Evolutionary conservation across 2,113 vertebrate species (phyloP).

Genomic region (Abramis brama): DNA sequence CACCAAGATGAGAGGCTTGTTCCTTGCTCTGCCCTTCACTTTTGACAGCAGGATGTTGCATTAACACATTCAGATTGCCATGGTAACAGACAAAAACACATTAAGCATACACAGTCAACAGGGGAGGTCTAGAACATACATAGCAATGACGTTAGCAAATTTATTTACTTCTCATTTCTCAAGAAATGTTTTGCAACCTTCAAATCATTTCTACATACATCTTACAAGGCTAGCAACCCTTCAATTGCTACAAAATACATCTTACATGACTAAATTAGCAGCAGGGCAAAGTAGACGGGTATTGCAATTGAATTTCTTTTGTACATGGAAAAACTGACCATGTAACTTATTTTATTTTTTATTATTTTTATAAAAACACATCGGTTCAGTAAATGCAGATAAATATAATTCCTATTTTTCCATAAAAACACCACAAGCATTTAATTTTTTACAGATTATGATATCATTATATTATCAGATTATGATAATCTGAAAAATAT

Average conservation of each 20-base stretch:
- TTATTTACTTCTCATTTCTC: background rate
- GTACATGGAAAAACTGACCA: background rate
- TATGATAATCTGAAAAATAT: background rate
- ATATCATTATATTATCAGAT: too few relatives aligned
- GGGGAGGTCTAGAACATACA: background rate
- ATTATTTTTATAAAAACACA: background rate
- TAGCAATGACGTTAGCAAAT: background rate
- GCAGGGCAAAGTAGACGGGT: background rate
- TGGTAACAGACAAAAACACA: background rate
- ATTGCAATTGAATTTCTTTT: background rate
- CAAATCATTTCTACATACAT: background rate
- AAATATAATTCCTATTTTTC: background rate
- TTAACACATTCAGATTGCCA: background rate
- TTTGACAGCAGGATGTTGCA: background rate
- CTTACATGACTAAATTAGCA: background rate
- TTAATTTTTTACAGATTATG: background rate
- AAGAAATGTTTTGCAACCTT: background rate
- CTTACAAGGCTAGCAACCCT: too few relatives aligned
- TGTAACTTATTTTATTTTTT: background rate
- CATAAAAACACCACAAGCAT: background rate
- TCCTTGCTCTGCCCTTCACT: background rate
- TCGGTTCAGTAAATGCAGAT: background rate
- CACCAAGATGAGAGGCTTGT: background rate
- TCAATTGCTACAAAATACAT: background rate
- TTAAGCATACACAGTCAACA: background rate